Evolutionary conservation across 2,888 invertebrate species (phyloP).

Genomic region (Drosophila affinis): DNA sequence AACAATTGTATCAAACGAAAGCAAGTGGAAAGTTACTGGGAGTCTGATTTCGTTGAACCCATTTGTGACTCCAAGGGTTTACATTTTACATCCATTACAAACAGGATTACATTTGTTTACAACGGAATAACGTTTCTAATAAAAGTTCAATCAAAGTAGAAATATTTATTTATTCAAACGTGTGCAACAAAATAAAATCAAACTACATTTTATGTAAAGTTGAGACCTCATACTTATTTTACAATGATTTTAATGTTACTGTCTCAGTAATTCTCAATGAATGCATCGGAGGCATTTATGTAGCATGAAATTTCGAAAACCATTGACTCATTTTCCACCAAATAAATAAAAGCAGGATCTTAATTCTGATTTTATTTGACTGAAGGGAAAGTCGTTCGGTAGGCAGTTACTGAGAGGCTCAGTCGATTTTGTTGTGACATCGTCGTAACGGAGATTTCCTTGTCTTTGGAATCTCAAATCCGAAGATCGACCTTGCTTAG

Average conservation of each 20-base stretch:
- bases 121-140: not conserved
- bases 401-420: constrained; percentile 62
- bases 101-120: too few species aligned
- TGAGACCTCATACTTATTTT: too few species aligned
- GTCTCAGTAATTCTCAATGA: too few species aligned
- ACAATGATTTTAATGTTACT: not conserved
- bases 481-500: constrained; percentile 60
- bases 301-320: not conserved
- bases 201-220: not conserved
- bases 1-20: too few species aligned
- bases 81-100: too few species aligned
- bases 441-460: not conserved
- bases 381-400: constrained; percentile 71
- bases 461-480: constrained; percentile 37
- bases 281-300: not conserved
- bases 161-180: not conserved
- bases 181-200: not conserved
- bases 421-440: not conserved
- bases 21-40: too few species aligned
- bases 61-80: too few species aligned
- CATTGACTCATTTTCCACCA: not conserved
- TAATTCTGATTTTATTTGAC: constrained; percentile 66
- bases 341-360: constrained; percentile 64
- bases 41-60: too few species aligned
- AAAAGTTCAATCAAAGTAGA: not conserved